Percentiles rank a stretch among this genome's conserved stretches.
Evolutionary conservation across 2,797 vertebrate genomes (phyloP).

Genomic region (Phrynocephalus vlangalii): DNA sequence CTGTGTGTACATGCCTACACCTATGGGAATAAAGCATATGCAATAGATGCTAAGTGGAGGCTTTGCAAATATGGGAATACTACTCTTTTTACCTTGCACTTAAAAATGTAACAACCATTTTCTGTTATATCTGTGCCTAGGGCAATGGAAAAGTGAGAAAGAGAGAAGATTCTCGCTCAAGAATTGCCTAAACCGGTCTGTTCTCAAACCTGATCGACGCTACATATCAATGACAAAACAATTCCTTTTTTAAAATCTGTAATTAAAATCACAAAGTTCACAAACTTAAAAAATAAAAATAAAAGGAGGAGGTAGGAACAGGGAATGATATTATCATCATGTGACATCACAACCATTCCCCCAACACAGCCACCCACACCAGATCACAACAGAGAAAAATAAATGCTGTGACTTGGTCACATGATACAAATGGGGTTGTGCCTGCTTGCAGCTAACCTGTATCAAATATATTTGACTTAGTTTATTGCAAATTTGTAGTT

Average conservation of each 20-base stretch:
- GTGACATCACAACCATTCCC: no score
- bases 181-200: neutral
- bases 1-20: neutral
- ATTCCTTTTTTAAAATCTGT: no score
- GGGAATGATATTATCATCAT: neutral
- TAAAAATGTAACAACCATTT: neutral
- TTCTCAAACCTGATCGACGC: neutral
- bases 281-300: neutral
- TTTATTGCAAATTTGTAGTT: no score
- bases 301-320: neutral
- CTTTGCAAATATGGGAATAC: slow-evolving; percentile 7
- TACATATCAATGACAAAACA: no score
- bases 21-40: neutral
- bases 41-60: neutral
- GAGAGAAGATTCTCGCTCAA: neutral
- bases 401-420: no score
- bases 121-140: no score
- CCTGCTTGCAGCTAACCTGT: no score
- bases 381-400: no score
- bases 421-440: no score
- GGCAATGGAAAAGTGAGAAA: neutral
- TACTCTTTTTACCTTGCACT: neutral
- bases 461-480: no score
- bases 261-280: no score
- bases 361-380: no score